A percentile compares a stretch with the other conserved stretches of the same genome.
phyloP scores from a whole-genome alignment of 2,113 vertebrate genomes.

The Hirundichthys speculiger region DNA sequence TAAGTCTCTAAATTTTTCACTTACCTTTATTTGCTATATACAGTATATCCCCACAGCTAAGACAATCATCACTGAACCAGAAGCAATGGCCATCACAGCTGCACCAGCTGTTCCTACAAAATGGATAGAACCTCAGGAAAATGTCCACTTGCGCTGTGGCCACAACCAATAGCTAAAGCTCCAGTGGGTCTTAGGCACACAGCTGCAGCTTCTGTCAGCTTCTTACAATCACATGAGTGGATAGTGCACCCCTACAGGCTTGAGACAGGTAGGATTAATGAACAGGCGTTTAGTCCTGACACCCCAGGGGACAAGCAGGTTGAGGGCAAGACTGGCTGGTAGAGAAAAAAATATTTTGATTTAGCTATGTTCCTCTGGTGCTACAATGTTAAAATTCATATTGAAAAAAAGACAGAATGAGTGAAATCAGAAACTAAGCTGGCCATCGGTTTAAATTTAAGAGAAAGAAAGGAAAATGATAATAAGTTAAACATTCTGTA shows the following conservation, averaged over 20 bases:
- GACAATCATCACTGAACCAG: background rate
- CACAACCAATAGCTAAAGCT: slow-evolving; percentile 9
- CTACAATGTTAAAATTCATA: slow-evolving; percentile 18
- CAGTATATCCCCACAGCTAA: background rate
- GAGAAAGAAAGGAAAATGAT: background rate
- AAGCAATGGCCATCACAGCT: background rate
- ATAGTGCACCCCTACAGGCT: slow-evolving; percentile 55
- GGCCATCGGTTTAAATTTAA: background rate
- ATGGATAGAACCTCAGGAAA: background rate
- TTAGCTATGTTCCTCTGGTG: slow-evolving; percentile 3
- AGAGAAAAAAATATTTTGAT: slow-evolving; percentile 1
- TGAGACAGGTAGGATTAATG: slow-evolving; percentile 64
- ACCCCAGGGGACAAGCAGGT: slow-evolving; percentile 41
- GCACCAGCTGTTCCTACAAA: background rate
- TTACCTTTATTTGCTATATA: too few species aligned
- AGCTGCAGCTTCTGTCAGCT: slow-evolving; percentile 53
- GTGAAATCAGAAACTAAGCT: background rate
- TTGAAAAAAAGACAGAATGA: background rate
- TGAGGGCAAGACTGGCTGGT: slow-evolving; percentile 21
- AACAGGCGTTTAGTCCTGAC: slow-evolving; percentile 54
- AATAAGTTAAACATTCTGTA: background rate
- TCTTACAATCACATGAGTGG: slow-evolving; percentile 59
- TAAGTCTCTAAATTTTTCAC: too few species aligned
- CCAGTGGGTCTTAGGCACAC: slow-evolving; percentile 6
- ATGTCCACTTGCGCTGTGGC: background rate